These are phyloP conservation scores for Battus philenor DNA, from an alignment of 1,140 invertebrate genomes.

Conservation along the genomic window DNA sequence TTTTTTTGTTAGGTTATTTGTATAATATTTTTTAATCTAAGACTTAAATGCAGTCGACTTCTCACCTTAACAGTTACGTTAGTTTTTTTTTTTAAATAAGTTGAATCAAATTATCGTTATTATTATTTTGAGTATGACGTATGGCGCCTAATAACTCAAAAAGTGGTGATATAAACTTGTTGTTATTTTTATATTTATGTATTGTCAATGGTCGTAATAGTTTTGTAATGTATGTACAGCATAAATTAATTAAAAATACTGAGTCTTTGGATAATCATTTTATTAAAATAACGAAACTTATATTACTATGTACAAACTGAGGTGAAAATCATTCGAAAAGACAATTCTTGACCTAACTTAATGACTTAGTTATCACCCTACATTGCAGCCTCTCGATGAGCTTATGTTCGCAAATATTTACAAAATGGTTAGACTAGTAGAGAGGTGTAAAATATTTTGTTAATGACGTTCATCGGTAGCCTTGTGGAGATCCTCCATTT, in stretches of 20 bases:
- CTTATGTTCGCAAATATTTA: slow-evolving; percentile 53
- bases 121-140: too few relatives aligned
- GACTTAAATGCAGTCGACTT: too few relatives aligned
- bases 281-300: slow-evolving; percentile 53
- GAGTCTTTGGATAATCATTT: slow-evolving; percentile 59
- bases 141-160: too few relatives aligned
- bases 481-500: slow-evolving; percentile 16
- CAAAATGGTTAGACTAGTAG: slow-evolving; percentile 46
- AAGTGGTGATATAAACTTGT: too few relatives aligned
- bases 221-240: too few relatives aligned
- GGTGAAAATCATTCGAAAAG: slow-evolving; percentile 24
- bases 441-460: slow-evolving; percentile 18
- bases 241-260: slow-evolving; percentile 27
- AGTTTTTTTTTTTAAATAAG: too few relatives aligned
- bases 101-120: too few relatives aligned
- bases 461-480: slow-evolving; percentile 8
- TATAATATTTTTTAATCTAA: too few relatives aligned
- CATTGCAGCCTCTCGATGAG: slow-evolving; percentile 69
- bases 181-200: too few relatives aligned
- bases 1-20: too few relatives aligned
- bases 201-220: too few relatives aligned
- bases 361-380: slow-evolving; percentile 75
- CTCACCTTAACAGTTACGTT: too few relatives aligned
- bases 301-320: slow-evolving; percentile 65
- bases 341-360: slow-evolving; percentile 55